Evolutionary conservation across 2,113 vertebrate species (phyloP), one percentile per base, ranked within the genome.

Genomic region (Pterocles gutturalis): DNA sequence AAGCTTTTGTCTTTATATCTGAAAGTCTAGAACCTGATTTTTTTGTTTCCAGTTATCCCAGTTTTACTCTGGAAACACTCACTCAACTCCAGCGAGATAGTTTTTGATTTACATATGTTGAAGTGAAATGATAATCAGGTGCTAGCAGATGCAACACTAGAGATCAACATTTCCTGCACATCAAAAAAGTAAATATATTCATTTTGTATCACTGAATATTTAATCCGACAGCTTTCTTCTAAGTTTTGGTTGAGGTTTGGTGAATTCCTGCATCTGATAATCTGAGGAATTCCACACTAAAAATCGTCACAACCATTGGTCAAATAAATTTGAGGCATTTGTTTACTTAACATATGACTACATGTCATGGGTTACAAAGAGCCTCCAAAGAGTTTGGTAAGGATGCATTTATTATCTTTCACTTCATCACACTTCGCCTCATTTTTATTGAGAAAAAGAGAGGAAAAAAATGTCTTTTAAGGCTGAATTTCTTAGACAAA

Each of bases 161-260:
- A 46, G 61, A 54, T 22, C 53, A 85, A 67, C 16, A 66, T 36
- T 75, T 93, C 28, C 62, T 82, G 51, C 17, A 78, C 36, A 88
- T 67, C n/a, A 79, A 82, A 64, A 17, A 90, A 91, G 45, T 45
- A 84, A 81, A 90, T 43, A 79, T n/a, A 76, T 29, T 75, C 9
- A 67, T 71, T 83, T 91, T 84, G 10, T 83, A 75, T 55, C 70
- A 71, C 61, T 83, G 69, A 79, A 58, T 82, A 67, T 85, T 64
- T 82, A 67, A 85, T 55, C 34, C 79, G 51, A 78, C n/a, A 83
- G 43, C 10, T 58, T 85, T 75, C 60, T 90, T 78, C 31, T n/a
- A 82, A 53, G 21, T 54, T 28, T 51, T 91, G 10, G 21, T 49
- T 76, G 25, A 89, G 12, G 33, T 76, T 83, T 76, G n/a, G 46